phyloP scores from a whole-genome alignment of 2,113 vertebrate species.

The Neogobius melanostomus region DNA sequence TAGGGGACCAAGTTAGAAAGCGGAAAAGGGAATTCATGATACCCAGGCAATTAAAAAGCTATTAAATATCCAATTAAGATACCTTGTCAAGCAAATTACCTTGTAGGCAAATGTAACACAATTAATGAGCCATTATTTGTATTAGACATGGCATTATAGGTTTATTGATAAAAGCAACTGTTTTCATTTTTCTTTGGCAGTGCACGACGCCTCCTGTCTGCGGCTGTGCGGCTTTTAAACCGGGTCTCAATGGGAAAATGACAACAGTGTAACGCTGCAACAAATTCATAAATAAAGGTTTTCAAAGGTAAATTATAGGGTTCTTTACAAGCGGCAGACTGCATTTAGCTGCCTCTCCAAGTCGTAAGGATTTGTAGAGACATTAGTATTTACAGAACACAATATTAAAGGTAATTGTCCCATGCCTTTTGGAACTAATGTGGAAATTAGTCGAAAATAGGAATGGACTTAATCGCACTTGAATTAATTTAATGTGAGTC shows the following conservation, averaged over 20 bases:
- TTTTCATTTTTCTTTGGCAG: conserved; percentile 19
- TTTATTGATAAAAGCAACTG: conserved; percentile 30
- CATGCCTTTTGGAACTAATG: too few species aligned
- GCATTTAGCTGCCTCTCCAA: too few species aligned
- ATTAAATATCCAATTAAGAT: conserved; percentile 55
- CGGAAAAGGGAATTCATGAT: conserved; percentile 35
- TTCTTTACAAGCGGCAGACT: too few species aligned
- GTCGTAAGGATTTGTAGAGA: too few species aligned
- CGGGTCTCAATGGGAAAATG: not conserved
- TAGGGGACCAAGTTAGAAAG: conserved; percentile 12
- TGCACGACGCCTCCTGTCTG: conserved; percentile 1
- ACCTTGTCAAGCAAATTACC: conserved; percentile 34
- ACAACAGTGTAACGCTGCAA: not conserved
- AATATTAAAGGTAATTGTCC: too few species aligned
- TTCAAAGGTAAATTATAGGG: too few species aligned
- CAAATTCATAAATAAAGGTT: not conserved
- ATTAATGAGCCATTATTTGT: conserved; percentile 56
- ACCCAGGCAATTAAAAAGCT: conserved; percentile 47
- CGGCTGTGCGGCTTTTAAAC: not conserved
- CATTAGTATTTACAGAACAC: too few species aligned
- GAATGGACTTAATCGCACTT: too few species aligned
- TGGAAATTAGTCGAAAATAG: too few species aligned
- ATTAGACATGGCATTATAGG: conserved; percentile 28
- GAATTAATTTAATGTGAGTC: not conserved
- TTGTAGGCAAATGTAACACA: conserved; percentile 44